phyloP scores from a whole-genome alignment of 2,113 vertebrate species.

The Tichodroma muraria region DNA sequence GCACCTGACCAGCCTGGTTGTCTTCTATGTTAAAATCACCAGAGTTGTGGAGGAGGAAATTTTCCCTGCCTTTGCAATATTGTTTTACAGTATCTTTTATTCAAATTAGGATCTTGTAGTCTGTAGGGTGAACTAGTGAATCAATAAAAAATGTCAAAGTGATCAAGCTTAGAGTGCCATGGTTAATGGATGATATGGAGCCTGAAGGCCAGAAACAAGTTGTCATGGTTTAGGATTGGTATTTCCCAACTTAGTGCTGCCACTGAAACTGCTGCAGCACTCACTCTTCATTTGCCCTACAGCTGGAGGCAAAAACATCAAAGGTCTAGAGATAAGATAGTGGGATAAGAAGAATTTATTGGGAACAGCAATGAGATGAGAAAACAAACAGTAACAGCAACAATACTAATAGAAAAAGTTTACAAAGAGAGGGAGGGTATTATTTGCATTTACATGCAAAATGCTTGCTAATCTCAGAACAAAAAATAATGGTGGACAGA shows the following conservation, averaged over 20 bases:
- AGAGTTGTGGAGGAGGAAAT: background rate
- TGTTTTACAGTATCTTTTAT: background rate
- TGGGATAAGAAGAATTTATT: background rate
- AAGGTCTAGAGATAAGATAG: background rate
- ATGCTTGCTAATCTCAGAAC: background rate
- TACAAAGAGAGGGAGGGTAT: background rate
- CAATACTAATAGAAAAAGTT: background rate
- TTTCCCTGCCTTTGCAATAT: no score
- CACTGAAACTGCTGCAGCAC: background rate
- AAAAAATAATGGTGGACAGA: background rate
- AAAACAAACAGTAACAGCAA: background rate
- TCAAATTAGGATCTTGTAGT: background rate
- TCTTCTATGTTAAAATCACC: background rate
- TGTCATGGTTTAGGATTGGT: background rate
- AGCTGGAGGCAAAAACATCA: background rate
- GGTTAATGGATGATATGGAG: background rate
- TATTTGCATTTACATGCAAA: background rate
- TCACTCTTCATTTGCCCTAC: rapidly evolving
- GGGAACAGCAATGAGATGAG: background rate
- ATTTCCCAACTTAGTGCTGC: background rate
- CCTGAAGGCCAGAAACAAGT: background rate
- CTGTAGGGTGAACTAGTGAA: background rate
- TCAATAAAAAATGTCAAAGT: background rate
- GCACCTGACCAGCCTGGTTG: background rate
- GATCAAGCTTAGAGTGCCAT: background rate